Conservation (phyloP, 2,888 invertebrate genomes). For the Spilarctia lutea region DNA sequence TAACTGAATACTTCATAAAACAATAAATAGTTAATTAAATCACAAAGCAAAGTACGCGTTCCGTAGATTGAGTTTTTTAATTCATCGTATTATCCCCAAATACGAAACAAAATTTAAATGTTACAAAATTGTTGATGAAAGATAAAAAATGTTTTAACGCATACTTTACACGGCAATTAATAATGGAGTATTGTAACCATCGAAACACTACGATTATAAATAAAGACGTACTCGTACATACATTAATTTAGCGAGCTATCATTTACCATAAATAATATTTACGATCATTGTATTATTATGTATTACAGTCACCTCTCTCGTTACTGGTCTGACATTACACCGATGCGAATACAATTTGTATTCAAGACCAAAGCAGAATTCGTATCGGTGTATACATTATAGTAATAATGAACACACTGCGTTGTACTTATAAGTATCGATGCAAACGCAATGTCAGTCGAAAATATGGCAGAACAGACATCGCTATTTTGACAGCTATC, state of each 20-base stretch:
- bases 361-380: conserved; percentile 9
- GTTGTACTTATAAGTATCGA: conserved; percentile 39
- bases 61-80: not conserved
- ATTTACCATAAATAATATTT: conserved; percentile 23
- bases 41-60: not conserved
- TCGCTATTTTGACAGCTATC: conserved; percentile 8
- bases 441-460: conserved; percentile 30
- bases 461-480: conserved; percentile 6
- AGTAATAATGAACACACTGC: conserved; percentile 48
- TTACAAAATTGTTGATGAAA: conserved; percentile 26
- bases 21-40: not conserved
- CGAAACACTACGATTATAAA: conserved; percentile 23
- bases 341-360: conserved; percentile 20
- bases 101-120: conserved; percentile 35
- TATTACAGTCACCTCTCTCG: conserved; percentile 26
- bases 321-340: conserved; percentile 31
- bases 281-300: conserved; percentile 30
- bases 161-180: not conserved
- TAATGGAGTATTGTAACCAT: conserved; percentile 32
- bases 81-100: conserved; percentile 26
- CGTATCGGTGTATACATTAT: conserved; percentile 13
- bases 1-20: conserved; percentile 3
- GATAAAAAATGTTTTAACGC: not conserved
- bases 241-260: conserved; percentile 23
- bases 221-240: conserved; percentile 26